Percentiles rank a stretch among this genome's conserved stretches.
phyloP scores from a whole-genome alignment of 2,113 vertebrate genomes.

The Megalops atlanticus region DNA sequence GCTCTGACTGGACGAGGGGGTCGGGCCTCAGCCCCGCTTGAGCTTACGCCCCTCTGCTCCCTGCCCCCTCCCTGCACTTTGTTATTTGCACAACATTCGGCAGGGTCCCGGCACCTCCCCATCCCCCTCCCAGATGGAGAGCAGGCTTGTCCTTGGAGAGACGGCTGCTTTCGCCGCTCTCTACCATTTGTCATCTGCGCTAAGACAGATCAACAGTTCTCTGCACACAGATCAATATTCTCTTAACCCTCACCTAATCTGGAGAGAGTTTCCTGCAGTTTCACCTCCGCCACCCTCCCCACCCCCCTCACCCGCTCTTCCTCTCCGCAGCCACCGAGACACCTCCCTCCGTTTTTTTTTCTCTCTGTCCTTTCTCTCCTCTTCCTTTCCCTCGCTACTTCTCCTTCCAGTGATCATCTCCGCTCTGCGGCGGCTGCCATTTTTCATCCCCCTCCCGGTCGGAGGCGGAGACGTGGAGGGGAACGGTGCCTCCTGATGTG shows the following conservation, averaged over 20 bases:
- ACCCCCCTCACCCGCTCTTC: constrained; percentile 24
- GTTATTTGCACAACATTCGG: constrained; percentile 10
- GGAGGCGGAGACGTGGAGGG: constrained; percentile 87
- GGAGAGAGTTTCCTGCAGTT: constrained; percentile 81
- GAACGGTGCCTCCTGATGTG: constrained; percentile 86
- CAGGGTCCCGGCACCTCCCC: constrained; percentile 59
- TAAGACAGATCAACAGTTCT: constrained; percentile 97
- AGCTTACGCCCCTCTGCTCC: neutral
- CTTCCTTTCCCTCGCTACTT: neutral
- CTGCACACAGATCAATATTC: constrained; percentile 97
- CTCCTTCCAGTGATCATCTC: constrained; percentile 79
- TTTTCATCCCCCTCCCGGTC: constrained; percentile 90
- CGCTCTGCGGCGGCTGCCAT: constrained; percentile 77
- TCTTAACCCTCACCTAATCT: constrained; percentile 92
- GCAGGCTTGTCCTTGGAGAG: constrained; percentile 83
- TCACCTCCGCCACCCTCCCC: constrained; percentile 76
- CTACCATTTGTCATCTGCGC: constrained; percentile 93
- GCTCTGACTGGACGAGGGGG: too few species aligned
- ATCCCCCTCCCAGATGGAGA: neutral
- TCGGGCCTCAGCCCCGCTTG: too few species aligned
- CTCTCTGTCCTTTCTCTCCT: too few species aligned
- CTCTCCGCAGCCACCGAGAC: too few species aligned
- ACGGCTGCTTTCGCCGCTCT: constrained; percentile 85
- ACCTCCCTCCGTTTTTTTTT: too few species aligned
- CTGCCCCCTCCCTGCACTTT: neutral